Base-by-base conservation (phyloP, 2,113 vertebrate species). In the Oreochromis aureus region DNA sequence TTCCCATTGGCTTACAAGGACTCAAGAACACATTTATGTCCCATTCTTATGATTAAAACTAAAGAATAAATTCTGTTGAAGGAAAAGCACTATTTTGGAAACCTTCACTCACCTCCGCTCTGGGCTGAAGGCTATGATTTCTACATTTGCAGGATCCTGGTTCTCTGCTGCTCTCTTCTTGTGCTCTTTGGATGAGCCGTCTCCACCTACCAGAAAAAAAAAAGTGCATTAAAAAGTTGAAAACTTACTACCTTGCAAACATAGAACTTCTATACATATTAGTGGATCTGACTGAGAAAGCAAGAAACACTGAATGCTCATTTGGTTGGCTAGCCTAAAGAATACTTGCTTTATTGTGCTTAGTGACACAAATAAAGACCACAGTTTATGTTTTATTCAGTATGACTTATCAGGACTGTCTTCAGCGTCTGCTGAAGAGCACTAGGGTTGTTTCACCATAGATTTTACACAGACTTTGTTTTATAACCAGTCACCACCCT, bases 101-200 rank as follows among this genome's bases (percentile, higher is more conserved):
- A 76, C 46, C 71, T 51, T n/a, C 8, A 90, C 94, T 94, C 94
- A 99, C 99, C 98, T 97, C 93, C 95, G 95, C 91, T 98, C 96
- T 1, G 97, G 97, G 95, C 97, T 97, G 90, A 97, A 97, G 53
- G 96, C 85, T 55, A 96, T 39, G 48, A 95, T 84, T 87, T 94
- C 93, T 30, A 93, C 34, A n/a, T 96, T 94, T 66, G 94, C 87
- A 80, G 88, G 54, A 86, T 93, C 91, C 2, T 69, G 92, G 78
- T 41, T 94, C 85, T 93, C 90, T 30, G 10, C 81, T 48, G 44
- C 86, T 94, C 86, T 92, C 78, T 91, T 97, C 92, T 94, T 92
- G 2, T 89, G 94, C 22, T 97, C 96, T 92, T 94, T 95, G 19
- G 85, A 80, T 48, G 58, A 80, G 79, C 93, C 93, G 41, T 89